Percentiles rank a stretch among this genome's conserved stretches.
Conservation (phyloP, 2,888 invertebrate species). For the Apodemia zela region DNA sequence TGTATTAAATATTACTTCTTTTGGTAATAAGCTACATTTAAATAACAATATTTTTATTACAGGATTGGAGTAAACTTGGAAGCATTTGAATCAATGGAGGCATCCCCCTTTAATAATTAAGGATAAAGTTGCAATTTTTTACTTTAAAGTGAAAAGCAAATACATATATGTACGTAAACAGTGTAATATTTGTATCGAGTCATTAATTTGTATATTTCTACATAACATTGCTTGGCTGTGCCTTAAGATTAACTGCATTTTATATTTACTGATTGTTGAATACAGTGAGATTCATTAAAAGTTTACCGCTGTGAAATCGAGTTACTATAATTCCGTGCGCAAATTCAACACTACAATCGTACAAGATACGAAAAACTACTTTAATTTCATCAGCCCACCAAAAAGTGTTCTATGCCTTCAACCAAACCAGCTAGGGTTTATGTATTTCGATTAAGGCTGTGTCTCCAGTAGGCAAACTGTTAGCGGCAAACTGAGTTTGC, state of each 20-base stretch:
- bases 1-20: no score
- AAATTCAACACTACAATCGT: background rate
- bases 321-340: background rate
- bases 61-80: constrained; percentile 81
- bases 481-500: no score
- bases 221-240: constrained; percentile 53
- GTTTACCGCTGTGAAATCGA: background rate
- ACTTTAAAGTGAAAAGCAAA: constrained; percentile 23
- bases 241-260: constrained; percentile 34
- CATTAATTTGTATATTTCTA: constrained; percentile 20
- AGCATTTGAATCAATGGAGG: constrained; percentile 82
- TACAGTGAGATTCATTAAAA: background rate
- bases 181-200: constrained; percentile 12
- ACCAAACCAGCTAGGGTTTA: no score
- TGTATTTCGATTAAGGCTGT: no score
- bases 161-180: background rate
- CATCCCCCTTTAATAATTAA: constrained; percentile 79
- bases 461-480: no score
- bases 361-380: background rate
- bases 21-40: no score
- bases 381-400: no score
- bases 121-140: constrained; percentile 27
- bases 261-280: background rate
- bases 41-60: constrained; percentile 45
- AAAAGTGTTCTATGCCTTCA: no score